Evolutionary conservation across 2,888 invertebrate genomes (phyloP), one percentile per base, ranked within the genome.

Genomic region (Phengaris arion): DNA sequence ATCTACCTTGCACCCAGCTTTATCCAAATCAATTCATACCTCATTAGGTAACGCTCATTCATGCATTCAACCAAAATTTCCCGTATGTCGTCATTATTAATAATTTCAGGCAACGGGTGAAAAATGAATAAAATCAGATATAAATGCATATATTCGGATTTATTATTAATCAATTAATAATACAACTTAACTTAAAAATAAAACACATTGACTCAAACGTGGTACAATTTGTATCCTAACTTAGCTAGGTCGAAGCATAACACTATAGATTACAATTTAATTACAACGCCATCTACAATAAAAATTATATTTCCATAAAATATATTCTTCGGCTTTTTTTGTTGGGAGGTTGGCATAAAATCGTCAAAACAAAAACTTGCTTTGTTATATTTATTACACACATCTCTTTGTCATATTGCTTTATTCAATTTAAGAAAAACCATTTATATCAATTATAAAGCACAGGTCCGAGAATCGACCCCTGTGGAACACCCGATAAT

Each of bases 101-200:
- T 48, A 48, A 48, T 48, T 48, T 48, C 22, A 59, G 59, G 59
- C 9, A 15, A 51, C 10, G 70, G 51, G n/a, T 70, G 35, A 22
- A 2, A 2, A 10, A 70, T 68, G 13, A 72, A 72, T 72, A 72
- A 72, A 72, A 54, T 52, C 35, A 52, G 13, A 91, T 93, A 91
- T 91, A 91, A 91, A 92, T 91, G 92, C 89, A 91, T 93, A 93
- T 93, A 93, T 92, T 93, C 91, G 89, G 91, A 89, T 92, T 92
- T 88, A 92, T 90, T 92, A 92, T 90, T 90, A 93, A 93, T 91
- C 86, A 89, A 83, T 85, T 83, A 84, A 82, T 89, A 89, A 90
- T 90, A 90, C 87, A 92, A 90, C 89, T 91, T 90, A 92, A 91
- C 81, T 88, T 86, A 88, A 88, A 91, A 91, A 92, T n/a, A 22